Evolutionary conservation across 2,888 invertebrate species (phyloP).

Genomic region (Cremastobaeus sp.): DNA sequence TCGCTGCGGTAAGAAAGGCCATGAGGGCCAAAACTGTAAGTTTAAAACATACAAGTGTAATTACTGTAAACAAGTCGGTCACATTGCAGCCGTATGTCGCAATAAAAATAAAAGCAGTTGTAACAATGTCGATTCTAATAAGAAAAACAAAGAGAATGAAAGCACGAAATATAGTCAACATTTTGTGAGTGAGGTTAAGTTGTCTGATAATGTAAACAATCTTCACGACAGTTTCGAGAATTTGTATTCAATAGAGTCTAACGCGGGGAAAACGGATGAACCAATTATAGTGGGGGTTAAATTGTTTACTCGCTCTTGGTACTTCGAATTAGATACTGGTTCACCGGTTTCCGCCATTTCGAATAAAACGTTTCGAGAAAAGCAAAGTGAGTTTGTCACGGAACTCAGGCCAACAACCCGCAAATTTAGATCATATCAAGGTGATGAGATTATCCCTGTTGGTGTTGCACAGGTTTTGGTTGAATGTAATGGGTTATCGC

Average conservation of each 20-base stretch:
- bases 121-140: neutral
- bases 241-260: neutral
- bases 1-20: slow-evolving; percentile 10
- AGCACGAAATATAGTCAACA: neutral
- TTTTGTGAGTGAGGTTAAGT: too few relatives aligned
- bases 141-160: neutral
- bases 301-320: slow-evolving; percentile 1
- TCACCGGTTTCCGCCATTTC: slow-evolving; percentile 25
- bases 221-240: neutral
- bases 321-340: slow-evolving; percentile 17
- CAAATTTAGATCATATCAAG: slow-evolving; percentile 39
- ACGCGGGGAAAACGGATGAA: neutral
- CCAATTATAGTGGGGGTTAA: neutral
- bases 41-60: slow-evolving; percentile 1
- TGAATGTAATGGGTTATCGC: neutral
- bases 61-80: neutral
- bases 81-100: neutral
- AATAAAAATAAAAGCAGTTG: neutral
- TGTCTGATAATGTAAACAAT: too few relatives aligned
- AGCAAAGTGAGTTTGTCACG: slow-evolving; percentile 6
- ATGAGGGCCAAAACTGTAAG: neutral
- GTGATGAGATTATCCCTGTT: slow-evolving; percentile 32
- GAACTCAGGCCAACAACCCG: neutral
- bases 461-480: slow-evolving; percentile 22
- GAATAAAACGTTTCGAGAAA: neutral